phyloP scores from a whole-genome alignment of 2,888 invertebrate genomes.

The Troglohyphantes excavatus region DNA sequence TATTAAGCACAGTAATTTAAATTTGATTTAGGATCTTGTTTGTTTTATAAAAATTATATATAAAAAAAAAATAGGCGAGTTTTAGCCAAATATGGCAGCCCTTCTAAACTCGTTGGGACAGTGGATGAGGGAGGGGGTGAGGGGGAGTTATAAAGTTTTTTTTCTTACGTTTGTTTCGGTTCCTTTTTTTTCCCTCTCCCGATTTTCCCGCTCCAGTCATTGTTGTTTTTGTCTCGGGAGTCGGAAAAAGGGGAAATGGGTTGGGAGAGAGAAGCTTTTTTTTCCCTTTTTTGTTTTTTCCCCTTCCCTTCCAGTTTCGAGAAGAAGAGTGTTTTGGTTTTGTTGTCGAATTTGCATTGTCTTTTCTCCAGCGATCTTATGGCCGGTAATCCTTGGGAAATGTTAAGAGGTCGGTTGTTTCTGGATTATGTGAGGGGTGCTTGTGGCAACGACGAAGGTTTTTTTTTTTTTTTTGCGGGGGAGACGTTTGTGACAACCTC shows the following conservation, averaged over 20 bases:
- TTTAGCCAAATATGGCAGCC: no score
- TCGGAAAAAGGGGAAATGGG: not conserved
- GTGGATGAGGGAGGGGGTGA: not conserved
- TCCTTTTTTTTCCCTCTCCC: not conserved
- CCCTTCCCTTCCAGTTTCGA: not conserved
- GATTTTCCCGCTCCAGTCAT: conserved; percentile 3
- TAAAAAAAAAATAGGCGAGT: no score
- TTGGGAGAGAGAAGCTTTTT: not conserved
- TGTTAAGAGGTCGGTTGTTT: not conserved
- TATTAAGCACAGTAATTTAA: no score
- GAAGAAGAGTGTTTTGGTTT: not conserved
- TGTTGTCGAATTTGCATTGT: not conserved
- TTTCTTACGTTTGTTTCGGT: not conserved
- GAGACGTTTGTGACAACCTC: not conserved
- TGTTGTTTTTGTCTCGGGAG: conserved; percentile 22
- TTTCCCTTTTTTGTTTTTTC: conserved; percentile 18
- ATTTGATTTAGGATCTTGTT: no score
- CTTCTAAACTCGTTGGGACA: not conserved
- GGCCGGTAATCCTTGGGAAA: not conserved
- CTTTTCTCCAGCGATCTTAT: not conserved
- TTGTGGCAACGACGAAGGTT: not conserved
- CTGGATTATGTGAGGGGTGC: not conserved
- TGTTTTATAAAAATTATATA: no score
- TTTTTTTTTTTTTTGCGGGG: no score
- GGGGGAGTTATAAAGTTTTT: conserved; percentile 43